These are phyloP conservation scores for Hirundo rustica DNA, from an alignment of 2,797 vertebrate genomes.

Conservation along the genomic window DNA sequence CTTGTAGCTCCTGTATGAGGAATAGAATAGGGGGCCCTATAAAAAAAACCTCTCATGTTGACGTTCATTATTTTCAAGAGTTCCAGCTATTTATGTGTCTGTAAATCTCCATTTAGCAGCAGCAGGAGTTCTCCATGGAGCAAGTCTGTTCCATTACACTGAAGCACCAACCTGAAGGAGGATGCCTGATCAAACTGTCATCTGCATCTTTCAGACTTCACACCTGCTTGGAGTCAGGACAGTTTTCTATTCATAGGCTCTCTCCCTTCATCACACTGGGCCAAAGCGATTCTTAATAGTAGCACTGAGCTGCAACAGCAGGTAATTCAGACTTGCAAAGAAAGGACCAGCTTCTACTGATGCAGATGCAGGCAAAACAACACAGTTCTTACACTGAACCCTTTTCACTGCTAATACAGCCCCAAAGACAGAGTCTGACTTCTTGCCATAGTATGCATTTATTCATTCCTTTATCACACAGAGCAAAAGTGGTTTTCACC, in stretches of 20 bases:
- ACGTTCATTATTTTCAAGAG: slow-evolving; percentile 9
- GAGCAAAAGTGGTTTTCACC: slow-evolving; percentile 37
- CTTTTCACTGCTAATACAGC: slow-evolving; percentile 37
- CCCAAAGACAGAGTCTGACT: background rate
- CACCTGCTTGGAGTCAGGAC: slow-evolving; percentile 55
- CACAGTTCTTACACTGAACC: slow-evolving; percentile 33
- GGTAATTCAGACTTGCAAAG: slow-evolving; percentile 48
- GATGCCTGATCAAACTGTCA: background rate
- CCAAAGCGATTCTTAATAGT: slow-evolving; percentile 39
- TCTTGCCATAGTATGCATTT: slow-evolving; percentile 30
- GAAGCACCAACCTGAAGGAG: slow-evolving; percentile 2
- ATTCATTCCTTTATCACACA: slow-evolving; percentile 4
- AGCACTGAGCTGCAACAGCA: slow-evolving; percentile 47
- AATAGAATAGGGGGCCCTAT: background rate
- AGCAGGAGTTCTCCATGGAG: background rate
- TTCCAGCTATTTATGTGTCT: background rate
- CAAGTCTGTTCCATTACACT: background rate
- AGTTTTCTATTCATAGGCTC: slow-evolving; percentile 43
- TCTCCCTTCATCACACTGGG: background rate
- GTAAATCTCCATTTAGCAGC: slow-evolving; percentile 6
- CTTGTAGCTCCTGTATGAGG: background rate
- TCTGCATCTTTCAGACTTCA: slow-evolving; percentile 47
- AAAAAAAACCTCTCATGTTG: background rate
- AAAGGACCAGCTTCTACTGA: slow-evolving; percentile 38
- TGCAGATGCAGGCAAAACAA: slow-evolving; percentile 41